Conservation (phyloP, 2,888 invertebrate species). For the Callimorpha dominula region DNA sequence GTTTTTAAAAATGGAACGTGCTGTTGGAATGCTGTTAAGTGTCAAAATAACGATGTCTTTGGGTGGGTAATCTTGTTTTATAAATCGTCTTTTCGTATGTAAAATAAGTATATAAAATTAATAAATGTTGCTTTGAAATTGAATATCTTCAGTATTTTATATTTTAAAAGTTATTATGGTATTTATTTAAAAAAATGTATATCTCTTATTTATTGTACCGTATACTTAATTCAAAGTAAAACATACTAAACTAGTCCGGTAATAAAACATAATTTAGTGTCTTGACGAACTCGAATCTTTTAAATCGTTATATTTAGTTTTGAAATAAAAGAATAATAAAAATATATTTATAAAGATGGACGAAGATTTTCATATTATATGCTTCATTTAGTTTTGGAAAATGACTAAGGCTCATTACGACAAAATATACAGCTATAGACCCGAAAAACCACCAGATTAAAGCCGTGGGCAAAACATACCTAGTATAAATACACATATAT, state of each 20-base stretch:
- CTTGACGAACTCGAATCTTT: neutral
- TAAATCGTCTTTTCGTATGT: neutral
- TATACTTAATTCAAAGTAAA: too few species aligned
- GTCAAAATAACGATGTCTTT: conserved; percentile 27
- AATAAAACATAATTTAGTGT: neutral
- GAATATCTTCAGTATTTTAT: neutral
- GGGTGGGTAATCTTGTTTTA: conserved; percentile 33
- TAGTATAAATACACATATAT: neutral
- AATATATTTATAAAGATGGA: neutral
- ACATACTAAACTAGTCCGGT: neutral
- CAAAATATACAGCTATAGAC: neutral
- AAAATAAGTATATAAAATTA: neutral
- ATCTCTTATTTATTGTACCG: too few species aligned
- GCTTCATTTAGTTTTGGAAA: neutral
- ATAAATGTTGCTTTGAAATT: neutral
- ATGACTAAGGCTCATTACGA: neutral
- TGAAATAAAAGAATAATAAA: neutral
- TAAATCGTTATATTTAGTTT: neutral
- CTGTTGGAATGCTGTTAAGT: conserved; percentile 35
- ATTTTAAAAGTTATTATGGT: too few species aligned
- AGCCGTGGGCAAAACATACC: too few species aligned
- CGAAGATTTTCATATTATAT: neutral
- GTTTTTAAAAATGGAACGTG: conserved; percentile 30
- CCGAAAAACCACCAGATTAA: neutral
- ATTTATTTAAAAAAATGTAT: too few species aligned